Evolutionary conservation across 1,140 invertebrate species (phyloP).

Genomic region (Oryctes rhinoceros): DNA sequence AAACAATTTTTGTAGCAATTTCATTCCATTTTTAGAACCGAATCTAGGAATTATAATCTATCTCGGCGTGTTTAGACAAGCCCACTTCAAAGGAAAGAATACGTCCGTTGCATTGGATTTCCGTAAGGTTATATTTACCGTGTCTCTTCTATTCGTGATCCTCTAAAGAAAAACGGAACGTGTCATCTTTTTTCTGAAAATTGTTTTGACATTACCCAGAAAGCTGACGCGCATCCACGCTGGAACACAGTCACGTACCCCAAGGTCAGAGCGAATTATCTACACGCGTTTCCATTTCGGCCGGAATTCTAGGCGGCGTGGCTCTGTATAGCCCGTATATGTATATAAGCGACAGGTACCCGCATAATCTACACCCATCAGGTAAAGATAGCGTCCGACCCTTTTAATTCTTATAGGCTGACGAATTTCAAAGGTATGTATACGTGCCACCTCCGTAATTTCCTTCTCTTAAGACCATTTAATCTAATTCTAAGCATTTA

Average conservation of each 20-base stretch:
- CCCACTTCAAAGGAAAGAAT: neutral
- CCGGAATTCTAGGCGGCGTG: neutral
- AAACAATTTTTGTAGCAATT: no score
- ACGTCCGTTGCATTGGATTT: neutral
- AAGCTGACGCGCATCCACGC: neutral
- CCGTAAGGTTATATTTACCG: no score
- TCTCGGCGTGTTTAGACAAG: neutral
- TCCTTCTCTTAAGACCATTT: neutral
- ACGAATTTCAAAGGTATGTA: conserved; percentile 2
- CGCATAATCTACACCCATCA: neutral
- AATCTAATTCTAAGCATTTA: neutral
- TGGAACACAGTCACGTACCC: neutral
- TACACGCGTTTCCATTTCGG: neutral
- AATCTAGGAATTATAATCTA: neutral
- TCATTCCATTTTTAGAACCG: no score
- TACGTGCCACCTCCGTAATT: neutral
- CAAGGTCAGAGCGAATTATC: neutral
- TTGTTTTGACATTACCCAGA: neutral
- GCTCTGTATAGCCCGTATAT: neutral
- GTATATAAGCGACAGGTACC: neutral
- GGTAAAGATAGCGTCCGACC: neutral
- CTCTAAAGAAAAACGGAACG: neutral
- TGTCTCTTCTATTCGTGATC: no score
- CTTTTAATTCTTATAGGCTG: neutral
- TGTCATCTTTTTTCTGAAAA: neutral